A percentile compares a stretch with the other conserved stretches of the same genome.
Evolutionary conservation across 2,888 invertebrate species (phyloP).

Genomic region (Hemithea aestivaria): DNA sequence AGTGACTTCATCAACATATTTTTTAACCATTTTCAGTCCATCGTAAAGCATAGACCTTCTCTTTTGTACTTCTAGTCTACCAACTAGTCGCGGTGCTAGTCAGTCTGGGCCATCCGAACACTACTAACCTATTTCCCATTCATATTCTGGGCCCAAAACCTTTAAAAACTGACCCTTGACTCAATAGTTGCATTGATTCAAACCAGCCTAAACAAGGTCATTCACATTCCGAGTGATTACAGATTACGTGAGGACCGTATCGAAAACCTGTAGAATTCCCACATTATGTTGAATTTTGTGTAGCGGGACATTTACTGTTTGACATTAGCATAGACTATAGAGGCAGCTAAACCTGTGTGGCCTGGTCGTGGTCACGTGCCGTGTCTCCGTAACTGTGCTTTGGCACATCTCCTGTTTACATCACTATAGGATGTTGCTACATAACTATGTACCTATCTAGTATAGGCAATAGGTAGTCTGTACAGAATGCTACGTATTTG

Average conservation of each 20-base stretch:
- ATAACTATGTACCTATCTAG: too few relatives aligned
- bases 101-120: too few relatives aligned
- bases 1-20: too few relatives aligned
- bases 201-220: conserved; percentile 12
- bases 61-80: too few relatives aligned
- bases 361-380: conserved; percentile 14
- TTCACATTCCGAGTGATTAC: conserved; percentile 14
- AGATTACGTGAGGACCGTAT: conserved; percentile 19
- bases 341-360: conserved; percentile 13
- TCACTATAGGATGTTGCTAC: neutral
- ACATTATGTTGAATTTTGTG: conserved; percentile 29
- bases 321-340: conserved; percentile 27
- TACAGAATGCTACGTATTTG: too few relatives aligned
- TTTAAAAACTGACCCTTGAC: too few relatives aligned
- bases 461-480: too few relatives aligned
- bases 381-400: conserved; percentile 10
- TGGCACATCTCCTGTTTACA: conserved; percentile 6
- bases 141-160: too few relatives aligned
- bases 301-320: conserved; percentile 31
- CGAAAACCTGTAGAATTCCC: conserved; percentile 27
- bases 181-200: neutral
- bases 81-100: too few relatives aligned
- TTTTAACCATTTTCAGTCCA: too few relatives aligned
- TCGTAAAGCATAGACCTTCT: too few relatives aligned
- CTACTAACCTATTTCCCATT: too few relatives aligned